These are phyloP conservation scores for crab-eating macaque (Macaca fascicularis) DNA, from an alignment of 2,113 vertebrate species.

Conservation along the genomic window T2T-MFA8v1.1 NC_088387.1:52730501-52731000, in stretches of 20 bases:
- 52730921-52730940: not conserved
- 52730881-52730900: not conserved
- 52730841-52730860: not conserved
- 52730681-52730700: not conserved
- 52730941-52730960: not conserved
- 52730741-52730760: not conserved
- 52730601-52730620: not conserved
- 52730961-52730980: not conserved
- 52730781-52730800: not conserved
- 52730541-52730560: not conserved
- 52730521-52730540: not conserved
- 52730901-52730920: not conserved
- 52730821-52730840: not conserved
- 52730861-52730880: not conserved
- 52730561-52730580: not conserved
- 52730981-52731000: not conserved
- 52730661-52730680: slow-evolving; percentile 32
- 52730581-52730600: slow-evolving; percentile 12
- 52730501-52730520: not conserved
- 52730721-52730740: not conserved
- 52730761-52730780: slow-evolving; percentile 1
- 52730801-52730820: not conserved
- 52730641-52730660: slow-evolving; percentile 48
- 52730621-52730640: slow-evolving; percentile 46
- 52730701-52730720: slow-evolving; percentile 20